These are phyloP conservation scores for Sebastes miniatus DNA, from an alignment of 2,797 vertebrate species.

Conservation along the genomic window DNA sequence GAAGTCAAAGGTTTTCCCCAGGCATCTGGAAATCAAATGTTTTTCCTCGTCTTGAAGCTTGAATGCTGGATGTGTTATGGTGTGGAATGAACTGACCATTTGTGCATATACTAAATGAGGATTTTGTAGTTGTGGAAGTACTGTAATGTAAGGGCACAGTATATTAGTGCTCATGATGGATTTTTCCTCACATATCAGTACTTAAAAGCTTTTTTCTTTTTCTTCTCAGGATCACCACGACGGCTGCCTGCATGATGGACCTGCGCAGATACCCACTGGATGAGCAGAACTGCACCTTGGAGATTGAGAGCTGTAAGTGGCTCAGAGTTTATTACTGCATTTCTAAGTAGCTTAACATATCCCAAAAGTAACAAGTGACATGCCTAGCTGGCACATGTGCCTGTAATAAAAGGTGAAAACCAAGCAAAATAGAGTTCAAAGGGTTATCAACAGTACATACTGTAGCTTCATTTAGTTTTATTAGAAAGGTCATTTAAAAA, in stretches of 20 bases:
- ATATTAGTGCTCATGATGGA: neutral
- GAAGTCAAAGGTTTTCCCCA: neutral
- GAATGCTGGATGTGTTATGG: neutral
- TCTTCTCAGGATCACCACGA: constrained; percentile 89
- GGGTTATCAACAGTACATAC: no score
- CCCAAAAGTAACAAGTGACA: no score
- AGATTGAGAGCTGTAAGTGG: constrained; percentile 96
- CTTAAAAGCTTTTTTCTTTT: neutral
- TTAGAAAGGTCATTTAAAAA: no score
- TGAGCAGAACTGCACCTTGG: constrained; percentile 96
- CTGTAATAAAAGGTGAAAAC: no score
- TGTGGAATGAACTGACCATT: neutral
- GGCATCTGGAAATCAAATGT: neutral
- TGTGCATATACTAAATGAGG: neutral
- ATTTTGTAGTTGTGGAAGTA: neutral
- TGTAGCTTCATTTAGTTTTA: no score
- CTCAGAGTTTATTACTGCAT: neutral
- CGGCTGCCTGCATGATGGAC: constrained; percentile 98
- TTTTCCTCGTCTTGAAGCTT: neutral
- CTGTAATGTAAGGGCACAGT: neutral
- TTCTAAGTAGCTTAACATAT: no score
- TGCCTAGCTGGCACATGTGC: no score
- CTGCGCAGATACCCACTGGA: constrained; percentile 94
- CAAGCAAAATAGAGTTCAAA: no score
- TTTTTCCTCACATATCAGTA: neutral